These are phyloP conservation scores for Chaetura pelagica DNA, from an alignment of 2,113 vertebrate species.

Conservation along the genomic window DNA sequence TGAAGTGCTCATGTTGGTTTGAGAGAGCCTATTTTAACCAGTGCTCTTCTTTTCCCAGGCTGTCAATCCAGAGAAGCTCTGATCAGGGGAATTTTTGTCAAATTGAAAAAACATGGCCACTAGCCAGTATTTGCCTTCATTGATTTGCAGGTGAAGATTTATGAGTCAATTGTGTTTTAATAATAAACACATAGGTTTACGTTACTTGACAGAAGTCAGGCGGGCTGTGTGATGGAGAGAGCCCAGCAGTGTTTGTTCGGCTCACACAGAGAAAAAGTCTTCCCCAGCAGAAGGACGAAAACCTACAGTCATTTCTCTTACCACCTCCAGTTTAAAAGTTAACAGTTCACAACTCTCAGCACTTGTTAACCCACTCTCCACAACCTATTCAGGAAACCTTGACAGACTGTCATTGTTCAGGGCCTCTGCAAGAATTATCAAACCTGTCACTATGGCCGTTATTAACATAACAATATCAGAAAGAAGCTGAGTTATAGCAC, in stretches of 20 bases:
- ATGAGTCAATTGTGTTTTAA: background rate
- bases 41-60: background rate
- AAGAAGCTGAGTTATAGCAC: background rate
- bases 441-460: background rate
- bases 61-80: background rate
- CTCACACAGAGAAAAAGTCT: background rate
- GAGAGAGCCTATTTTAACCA: background rate
- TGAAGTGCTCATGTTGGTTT: background rate
- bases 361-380: background rate
- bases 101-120: background rate
- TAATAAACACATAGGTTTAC: background rate
- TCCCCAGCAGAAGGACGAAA: background rate
- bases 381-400: background rate
- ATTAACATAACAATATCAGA: constrained; percentile 25
- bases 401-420: background rate
- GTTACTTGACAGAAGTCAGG: background rate
- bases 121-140: background rate
- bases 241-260: background rate
- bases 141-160: background rate
- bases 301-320: background rate
- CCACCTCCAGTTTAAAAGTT: background rate
- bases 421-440: background rate
- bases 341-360: background rate
- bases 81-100: background rate
- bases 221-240: background rate